These are phyloP conservation scores for Ochropacha duplaris DNA, from an alignment of 2,888 invertebrate species.

Conservation along the genomic window DNA sequence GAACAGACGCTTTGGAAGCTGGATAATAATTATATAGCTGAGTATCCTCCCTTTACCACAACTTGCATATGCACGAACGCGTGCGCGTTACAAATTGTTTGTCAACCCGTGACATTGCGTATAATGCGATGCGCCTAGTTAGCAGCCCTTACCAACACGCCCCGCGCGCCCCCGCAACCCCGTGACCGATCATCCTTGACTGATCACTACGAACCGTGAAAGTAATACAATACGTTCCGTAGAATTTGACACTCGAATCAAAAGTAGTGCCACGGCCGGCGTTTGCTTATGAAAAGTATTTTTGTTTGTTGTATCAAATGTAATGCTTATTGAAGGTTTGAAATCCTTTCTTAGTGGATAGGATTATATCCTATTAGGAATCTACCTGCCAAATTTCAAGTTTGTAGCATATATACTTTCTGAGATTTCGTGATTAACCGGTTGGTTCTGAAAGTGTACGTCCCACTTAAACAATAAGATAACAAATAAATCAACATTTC, in stretches of 20 bases:
- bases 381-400: no score
- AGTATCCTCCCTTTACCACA: constrained; percentile 3
- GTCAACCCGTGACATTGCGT: constrained; percentile 69
- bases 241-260: constrained; percentile 33
- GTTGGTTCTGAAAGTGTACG: no score
- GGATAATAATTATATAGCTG: neutral
- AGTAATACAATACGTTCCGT: constrained; percentile 21
- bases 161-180: constrained; percentile 22
- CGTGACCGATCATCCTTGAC: constrained; percentile 44
- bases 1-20: neutral
- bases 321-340: neutral
- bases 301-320: neutral
- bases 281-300: neutral
- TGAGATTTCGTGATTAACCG: no score
- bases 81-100: constrained; percentile 70
- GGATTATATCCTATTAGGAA: no score
- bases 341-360: no score
- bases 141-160: constrained; percentile 23
- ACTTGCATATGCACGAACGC: constrained; percentile 32
- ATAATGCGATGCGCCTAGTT: constrained; percentile 66
- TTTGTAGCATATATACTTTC: no score
- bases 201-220: constrained; percentile 19
- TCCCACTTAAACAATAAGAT: no score
- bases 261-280: constrained; percentile 19
- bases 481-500: no score